These are phyloP conservation scores for Diloba caeruleocephala DNA, from an alignment of 2,888 invertebrate species.

Conservation along the genomic window DNA sequence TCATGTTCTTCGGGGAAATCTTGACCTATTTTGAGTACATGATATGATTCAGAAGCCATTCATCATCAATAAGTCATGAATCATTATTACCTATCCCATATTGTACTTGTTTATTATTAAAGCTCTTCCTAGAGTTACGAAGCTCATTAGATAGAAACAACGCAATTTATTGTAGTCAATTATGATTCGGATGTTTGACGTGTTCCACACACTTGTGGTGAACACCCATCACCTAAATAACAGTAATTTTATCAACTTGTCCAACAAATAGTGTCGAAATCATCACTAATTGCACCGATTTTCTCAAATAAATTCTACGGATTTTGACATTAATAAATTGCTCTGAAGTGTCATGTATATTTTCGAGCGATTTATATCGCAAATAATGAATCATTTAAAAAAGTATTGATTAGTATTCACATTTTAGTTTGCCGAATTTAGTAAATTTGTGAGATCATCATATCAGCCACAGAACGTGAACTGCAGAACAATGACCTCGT, in stretches of 20 bases:
- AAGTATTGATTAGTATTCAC: no score
- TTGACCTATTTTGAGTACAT: conserved; percentile 26
- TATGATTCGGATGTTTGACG: conserved; percentile 9
- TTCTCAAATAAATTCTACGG: no score
- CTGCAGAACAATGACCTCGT: no score
- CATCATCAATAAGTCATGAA: conserved; percentile 30
- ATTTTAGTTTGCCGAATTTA: no score
- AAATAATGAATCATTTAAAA: no score
- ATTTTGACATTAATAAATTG: no score
- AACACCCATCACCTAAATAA: conserved; percentile 19
- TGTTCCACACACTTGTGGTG: conserved; percentile 1
- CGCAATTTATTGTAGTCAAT: conserved; percentile 20
- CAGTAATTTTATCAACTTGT: conserved; percentile 17
- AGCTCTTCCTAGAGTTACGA: conserved; percentile 12
- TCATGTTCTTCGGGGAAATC: conserved; percentile 27
- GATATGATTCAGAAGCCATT: conserved; percentile 19
- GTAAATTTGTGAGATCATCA: no score
- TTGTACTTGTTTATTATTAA: conserved; percentile 15
- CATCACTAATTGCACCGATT: neutral
- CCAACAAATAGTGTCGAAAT: conserved; percentile 19
- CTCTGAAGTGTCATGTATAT: no score
- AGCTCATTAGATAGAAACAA: conserved; percentile 20
- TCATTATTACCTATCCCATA: conserved; percentile 25
- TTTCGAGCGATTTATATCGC: no score
- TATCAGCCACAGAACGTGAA: no score